Percentiles rank a stretch among this genome's conserved stretches.
These are phyloP conservation scores for Cebidichthys violaceus DNA, from an alignment of 2,113 vertebrate species.

Conservation along the genomic window DNA sequence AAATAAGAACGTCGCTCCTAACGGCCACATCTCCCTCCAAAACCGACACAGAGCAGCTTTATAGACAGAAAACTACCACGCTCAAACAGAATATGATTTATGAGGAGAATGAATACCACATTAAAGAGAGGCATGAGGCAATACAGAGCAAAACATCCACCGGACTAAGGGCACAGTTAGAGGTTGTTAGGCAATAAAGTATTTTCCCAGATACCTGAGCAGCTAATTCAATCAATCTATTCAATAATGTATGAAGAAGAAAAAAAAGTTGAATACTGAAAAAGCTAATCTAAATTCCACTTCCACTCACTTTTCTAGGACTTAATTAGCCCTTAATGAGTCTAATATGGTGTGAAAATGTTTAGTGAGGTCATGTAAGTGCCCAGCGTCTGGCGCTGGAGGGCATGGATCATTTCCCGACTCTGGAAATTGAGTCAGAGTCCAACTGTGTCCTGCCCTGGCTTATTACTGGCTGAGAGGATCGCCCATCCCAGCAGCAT, in stretches of 20 bases:
- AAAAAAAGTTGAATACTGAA: constrained; percentile 1
- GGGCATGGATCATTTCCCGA: constrained; percentile 81
- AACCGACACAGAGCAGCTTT: not conserved
- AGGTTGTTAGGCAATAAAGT: constrained; percentile 18
- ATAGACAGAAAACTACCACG: not conserved
- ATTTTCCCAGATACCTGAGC: constrained; percentile 32
- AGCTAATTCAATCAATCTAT: not conserved
- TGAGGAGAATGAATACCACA: constrained; percentile 2
- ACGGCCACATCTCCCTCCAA: not conserved
- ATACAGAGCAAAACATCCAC: constrained; percentile 1
- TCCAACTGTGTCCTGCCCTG: constrained; percentile 79
- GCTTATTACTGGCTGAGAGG: constrained; percentile 84
- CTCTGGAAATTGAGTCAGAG: constrained; percentile 85
- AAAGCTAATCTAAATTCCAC: not conserved
- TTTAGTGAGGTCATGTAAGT: constrained; percentile 74
- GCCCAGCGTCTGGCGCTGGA: constrained; percentile 67
- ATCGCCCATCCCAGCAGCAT: constrained; percentile 87
- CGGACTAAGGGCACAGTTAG: not conserved
- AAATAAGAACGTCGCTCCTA: not conserved
- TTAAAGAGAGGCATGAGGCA: constrained; percentile 17
- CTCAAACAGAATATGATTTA: constrained; percentile 8
- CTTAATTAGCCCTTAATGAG: constrained; percentile 51
- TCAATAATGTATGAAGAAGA: not conserved
- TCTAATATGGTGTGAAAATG: constrained; percentile 58
- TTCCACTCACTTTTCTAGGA: not conserved